Percentiles rank a stretch among this genome's conserved stretches.
phyloP scores from a whole-genome alignment of 2,113 vertebrate species.

The Struthio camelus region DNA sequence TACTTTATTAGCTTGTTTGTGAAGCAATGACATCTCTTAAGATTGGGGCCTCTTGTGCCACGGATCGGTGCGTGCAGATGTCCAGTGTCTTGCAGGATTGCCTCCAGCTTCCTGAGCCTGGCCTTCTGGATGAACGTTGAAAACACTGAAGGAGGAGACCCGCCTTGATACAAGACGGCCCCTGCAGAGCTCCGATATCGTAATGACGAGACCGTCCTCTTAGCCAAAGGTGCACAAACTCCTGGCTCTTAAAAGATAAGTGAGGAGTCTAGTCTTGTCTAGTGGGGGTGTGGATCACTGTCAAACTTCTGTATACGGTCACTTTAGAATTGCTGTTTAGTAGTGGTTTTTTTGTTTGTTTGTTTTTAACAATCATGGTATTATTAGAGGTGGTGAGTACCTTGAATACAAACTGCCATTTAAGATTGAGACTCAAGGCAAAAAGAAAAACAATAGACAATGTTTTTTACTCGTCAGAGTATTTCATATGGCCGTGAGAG shows the following conservation, averaged over 20 bases:
- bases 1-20: background rate
- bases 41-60: background rate
- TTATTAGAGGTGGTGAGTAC: background rate
- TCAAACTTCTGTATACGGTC: background rate
- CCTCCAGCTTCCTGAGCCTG: background rate
- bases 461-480: background rate
- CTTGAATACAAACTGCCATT: background rate
- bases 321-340: background rate
- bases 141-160: background rate
- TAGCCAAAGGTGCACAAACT: background rate
- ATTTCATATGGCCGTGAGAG: background rate
- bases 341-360: background rate
- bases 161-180: background rate
- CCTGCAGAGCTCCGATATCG: background rate
- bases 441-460: background rate
- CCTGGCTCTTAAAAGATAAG: background rate
- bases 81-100: slow-evolving; percentile 9
- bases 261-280: background rate
- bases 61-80: background rate
- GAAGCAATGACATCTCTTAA: background rate
- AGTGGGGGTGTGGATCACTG: background rate
- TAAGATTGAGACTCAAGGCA: background rate
- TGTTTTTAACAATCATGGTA: rapidly evolving
- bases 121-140: background rate
- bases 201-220: background rate